Base-by-base conservation (phyloP, 1,140 invertebrate genomes). In the Druon quercuslanigerum region DNA sequence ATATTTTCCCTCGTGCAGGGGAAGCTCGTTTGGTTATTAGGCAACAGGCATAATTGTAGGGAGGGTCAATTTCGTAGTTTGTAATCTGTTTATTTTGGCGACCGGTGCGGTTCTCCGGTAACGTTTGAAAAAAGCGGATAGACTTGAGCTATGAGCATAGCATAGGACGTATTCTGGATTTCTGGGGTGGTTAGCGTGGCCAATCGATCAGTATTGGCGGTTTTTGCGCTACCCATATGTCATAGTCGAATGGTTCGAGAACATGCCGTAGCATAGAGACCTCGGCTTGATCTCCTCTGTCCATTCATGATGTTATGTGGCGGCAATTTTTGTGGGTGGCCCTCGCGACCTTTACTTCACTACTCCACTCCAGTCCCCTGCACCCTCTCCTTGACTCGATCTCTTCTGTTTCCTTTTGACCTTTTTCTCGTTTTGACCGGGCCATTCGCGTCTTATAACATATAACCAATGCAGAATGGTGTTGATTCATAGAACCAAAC, bases 161-260 rank as follows among this genome's bases (percentile, higher is more conserved):
- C 72, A 71, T 76, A 75, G 80, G 80, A 75, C 51, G 77, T n/a
- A 56, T 50, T 40, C 78, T 79, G 76, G 77, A 20, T 50, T 50
- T 40, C 78, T 79, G 76, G 82, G 86, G 87, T 88, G 85, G 86
- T 82, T 85, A 86, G 87, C 88, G 87, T 90, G 82, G 83, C 89
- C 87, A 90, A 91, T 91, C 90, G 86, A 91, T 91, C 90, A 90
- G 89, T 82, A 90, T 89, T 87, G 90, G 86, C 82, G 88, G 86
- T 91, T 90, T 91, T 91, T 90, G 87, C 88, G 86, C 86, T 81
- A 84, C 84, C 89, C 90, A 90, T 91, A 90, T 90, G 89, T 91
- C 89, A 90, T 83, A 87, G 84, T 82, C 79, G 81, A 72, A 71
- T 74, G 72, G 76, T 76, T 60, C 79, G 78, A 78, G 85, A 83